These are phyloP conservation scores for Nesidiocoris tenuis DNA, from an alignment of 2,888 invertebrate genomes.

Conservation along the genomic window DNA sequence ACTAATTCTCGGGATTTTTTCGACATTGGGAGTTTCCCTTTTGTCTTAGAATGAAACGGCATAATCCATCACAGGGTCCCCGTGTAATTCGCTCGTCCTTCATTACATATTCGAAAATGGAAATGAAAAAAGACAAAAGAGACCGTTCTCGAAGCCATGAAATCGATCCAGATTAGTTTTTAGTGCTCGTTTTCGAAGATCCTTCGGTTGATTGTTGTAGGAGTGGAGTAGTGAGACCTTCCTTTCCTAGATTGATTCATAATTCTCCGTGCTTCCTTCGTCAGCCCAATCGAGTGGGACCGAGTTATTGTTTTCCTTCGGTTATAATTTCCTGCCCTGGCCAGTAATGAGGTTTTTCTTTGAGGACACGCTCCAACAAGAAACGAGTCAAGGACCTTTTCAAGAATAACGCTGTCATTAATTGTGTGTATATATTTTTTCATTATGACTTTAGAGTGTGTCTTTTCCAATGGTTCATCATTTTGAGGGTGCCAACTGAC, in stretches of 20 bases:
- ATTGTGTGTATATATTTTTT: too few relatives aligned
- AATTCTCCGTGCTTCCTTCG: conserved; percentile 39
- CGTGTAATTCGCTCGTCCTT: conserved; percentile 24
- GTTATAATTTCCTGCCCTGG: conserved; percentile 35
- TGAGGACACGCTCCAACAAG: conserved; percentile 24
- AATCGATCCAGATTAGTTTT: conserved; percentile 30
- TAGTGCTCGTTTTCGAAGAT: too few relatives aligned
- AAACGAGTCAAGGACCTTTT: neutral
- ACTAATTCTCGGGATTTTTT: neutral
- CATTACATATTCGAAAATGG: conserved; percentile 11
- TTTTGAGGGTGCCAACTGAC: too few relatives aligned
- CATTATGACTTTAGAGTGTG: too few relatives aligned
- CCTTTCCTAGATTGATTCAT: conserved; percentile 33
- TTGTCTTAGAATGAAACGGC: neutral
- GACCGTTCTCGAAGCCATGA: conserved; percentile 16
- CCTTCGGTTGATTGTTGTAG: neutral
- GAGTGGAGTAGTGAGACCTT: neutral
- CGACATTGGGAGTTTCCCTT: conserved; percentile 2
- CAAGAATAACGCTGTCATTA: too few relatives aligned
- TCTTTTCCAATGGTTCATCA: too few relatives aligned
- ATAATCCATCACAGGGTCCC: neutral
- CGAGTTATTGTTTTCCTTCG: conserved; percentile 33
- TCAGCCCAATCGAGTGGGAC: neutral
- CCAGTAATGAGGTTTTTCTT: conserved; percentile 28
- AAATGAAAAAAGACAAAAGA: conserved; percentile 28